These are phyloP conservation scores for Chymomyza amoena DNA, from an alignment of 2,888 invertebrate species.

Conservation along the genomic window DNA sequence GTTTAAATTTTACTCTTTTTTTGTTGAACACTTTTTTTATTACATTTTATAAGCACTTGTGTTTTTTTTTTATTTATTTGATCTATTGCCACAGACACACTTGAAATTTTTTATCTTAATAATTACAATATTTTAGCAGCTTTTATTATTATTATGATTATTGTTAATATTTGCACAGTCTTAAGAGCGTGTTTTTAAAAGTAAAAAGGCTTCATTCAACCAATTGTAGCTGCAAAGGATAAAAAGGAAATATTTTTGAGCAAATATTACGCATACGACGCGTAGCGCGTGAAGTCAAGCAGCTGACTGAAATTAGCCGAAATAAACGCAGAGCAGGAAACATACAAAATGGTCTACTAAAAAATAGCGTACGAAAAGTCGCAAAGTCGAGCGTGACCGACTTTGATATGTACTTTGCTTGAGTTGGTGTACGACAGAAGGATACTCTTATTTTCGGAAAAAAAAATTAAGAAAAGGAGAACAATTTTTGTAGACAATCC, in stretches of 20 bases:
- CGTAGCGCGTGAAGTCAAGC: slow-evolving; percentile 46
- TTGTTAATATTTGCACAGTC: slow-evolving; percentile 59
- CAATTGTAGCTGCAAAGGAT: slow-evolving; percentile 37
- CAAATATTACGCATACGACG: slow-evolving; percentile 58
- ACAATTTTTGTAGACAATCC: too few relatives aligned
- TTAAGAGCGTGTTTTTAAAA: slow-evolving; percentile 45
- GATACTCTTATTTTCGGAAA: too few relatives aligned
- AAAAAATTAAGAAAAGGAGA: too few relatives aligned
- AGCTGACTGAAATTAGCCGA: slow-evolving; percentile 44
- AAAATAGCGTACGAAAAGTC: too few relatives aligned
- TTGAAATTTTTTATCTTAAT: slow-evolving; percentile 9
- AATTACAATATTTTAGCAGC: slow-evolving; percentile 21
- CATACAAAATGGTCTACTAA: background rate
- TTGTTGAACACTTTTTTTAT: slow-evolving; percentile 55
- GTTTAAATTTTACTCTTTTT: slow-evolving; percentile 22
- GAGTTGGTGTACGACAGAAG: too few relatives aligned
- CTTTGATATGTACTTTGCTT: too few relatives aligned
- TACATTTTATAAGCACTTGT: slow-evolving; percentile 24
- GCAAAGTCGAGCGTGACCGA: too few relatives aligned
- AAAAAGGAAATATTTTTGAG: background rate
- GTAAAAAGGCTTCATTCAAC: slow-evolving; percentile 45
- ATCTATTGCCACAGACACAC: slow-evolving; percentile 9
- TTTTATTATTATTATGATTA: slow-evolving; percentile 27
- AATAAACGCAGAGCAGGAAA: slow-evolving; percentile 3
- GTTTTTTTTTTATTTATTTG: background rate